Percentiles rank a stretch among this genome's conserved stretches.
Evolutionary conservation across 2,113 vertebrate genomes (phyloP).

Genomic region (Caranx ignobilis): DNA sequence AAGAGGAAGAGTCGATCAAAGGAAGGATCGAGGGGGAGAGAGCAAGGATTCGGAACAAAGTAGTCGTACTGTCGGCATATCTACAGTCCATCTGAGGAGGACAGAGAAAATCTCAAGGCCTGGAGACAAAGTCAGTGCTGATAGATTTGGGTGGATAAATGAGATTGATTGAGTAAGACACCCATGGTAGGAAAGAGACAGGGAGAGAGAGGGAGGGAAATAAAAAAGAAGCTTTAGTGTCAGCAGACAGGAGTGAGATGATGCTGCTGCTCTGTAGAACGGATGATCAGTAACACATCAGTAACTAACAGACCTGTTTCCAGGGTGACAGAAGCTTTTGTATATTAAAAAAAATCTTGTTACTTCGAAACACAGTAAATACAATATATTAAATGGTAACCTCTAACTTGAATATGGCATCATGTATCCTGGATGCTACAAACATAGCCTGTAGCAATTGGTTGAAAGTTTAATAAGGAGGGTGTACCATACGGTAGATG

Average conservation of each 20-base stretch:
- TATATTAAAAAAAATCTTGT: constrained; percentile 14
- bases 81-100: constrained; percentile 58
- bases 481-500: constrained; percentile 13
- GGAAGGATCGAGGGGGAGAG: constrained; percentile 38
- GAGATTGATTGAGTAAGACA: constrained; percentile 35
- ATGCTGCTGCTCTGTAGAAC: not conserved
- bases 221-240: not conserved
- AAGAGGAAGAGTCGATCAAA: constrained; percentile 47
- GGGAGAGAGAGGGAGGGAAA: not conserved
- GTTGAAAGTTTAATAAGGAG: constrained; percentile 63
- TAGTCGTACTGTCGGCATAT: constrained; percentile 54
- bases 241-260: constrained; percentile 2
- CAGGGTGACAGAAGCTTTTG: not conserved
- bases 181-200: constrained; percentile 7
- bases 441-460: constrained; percentile 44
- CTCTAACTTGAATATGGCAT: constrained; percentile 4
- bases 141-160: constrained; percentile 51
- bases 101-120: constrained; percentile 28
- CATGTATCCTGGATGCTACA: constrained; percentile 38
- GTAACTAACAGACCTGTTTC: not conserved
- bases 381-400: not conserved
- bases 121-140: constrained; percentile 40
- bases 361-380: constrained; percentile 26
- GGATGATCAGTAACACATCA: not conserved
- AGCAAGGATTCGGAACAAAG: constrained; percentile 57